phyloP scores from a whole-genome alignment of 2,888 invertebrate species.

The Rhopalosiphum nymphaeae region DNA sequence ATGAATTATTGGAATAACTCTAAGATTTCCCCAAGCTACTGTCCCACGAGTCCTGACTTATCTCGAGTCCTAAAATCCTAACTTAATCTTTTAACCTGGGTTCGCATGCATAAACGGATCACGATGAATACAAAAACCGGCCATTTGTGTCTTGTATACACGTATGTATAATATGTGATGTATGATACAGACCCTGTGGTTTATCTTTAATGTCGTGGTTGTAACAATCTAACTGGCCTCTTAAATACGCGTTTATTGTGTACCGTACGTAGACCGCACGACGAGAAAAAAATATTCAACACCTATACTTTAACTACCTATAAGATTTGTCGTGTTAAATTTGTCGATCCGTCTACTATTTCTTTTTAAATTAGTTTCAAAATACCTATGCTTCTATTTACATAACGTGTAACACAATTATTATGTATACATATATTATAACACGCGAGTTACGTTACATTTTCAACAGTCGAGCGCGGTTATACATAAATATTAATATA shows the following conservation, averaged over 20 bases:
- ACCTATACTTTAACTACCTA: neutral
- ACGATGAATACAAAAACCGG: neutral
- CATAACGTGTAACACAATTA: neutral
- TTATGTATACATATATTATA: neutral
- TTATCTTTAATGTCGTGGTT: neutral
- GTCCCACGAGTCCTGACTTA: neutral
- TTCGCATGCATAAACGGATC: neutral
- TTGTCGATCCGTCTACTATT: neutral
- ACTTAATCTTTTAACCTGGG: neutral
- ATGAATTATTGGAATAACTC: neutral
- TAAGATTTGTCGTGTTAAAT: neutral
- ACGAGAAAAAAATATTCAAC: neutral
- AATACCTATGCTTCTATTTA: neutral
- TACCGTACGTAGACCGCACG: neutral
- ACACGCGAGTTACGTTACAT: neutral
- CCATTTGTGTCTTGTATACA: neutral
- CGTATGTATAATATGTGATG: neutral
- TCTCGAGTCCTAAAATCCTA: neutral
- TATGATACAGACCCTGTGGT: neutral
- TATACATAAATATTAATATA: conserved; percentile 30
- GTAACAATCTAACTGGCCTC: neutral
- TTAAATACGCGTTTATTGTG: neutral
- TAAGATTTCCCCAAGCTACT: neutral
- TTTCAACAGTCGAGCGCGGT: neutral
- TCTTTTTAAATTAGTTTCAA: neutral